phyloP scores from a whole-genome alignment of 2,113 vertebrate genomes.

The Helogale parvula region DNA sequence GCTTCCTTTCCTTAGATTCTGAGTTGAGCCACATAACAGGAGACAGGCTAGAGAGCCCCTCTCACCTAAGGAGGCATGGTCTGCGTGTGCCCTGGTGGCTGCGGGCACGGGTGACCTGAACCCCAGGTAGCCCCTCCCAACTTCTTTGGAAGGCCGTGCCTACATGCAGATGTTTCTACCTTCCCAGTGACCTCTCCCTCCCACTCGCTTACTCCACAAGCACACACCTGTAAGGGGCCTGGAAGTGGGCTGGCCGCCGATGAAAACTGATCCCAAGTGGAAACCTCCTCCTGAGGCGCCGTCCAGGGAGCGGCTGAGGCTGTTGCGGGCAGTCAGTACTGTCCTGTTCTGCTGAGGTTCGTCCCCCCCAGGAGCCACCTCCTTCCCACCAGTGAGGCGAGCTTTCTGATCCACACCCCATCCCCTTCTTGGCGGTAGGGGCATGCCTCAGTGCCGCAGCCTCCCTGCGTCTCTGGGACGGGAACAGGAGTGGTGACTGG shows the following conservation, averaged over 20 bases:
- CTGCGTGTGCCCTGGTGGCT: background rate
- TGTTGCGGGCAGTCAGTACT: rapidly evolving
- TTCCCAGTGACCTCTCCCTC: background rate
- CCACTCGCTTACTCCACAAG: too few relatives aligned
- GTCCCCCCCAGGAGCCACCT: background rate
- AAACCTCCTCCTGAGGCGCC: background rate
- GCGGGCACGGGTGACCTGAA: background rate
- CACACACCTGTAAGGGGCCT: background rate
- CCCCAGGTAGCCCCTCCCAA: background rate
- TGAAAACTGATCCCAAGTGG: background rate
- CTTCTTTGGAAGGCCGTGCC: background rate
- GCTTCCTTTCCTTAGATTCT: background rate
- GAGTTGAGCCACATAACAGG: background rate
- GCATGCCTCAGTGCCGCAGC: background rate
- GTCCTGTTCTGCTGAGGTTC: background rate
- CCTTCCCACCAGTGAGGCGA: background rate
- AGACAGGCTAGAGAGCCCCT: background rate
- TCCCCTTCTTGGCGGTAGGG: background rate
- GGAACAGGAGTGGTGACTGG: background rate
- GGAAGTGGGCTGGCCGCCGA: background rate
- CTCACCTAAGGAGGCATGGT: background rate
- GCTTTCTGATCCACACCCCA: too few relatives aligned
- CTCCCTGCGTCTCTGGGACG: background rate
- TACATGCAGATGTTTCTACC: too few relatives aligned
- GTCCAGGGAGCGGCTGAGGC: rapidly evolving